phyloP scores from a whole-genome alignment of 2,888 invertebrate species.

The Danaus chrysippus region DNA sequence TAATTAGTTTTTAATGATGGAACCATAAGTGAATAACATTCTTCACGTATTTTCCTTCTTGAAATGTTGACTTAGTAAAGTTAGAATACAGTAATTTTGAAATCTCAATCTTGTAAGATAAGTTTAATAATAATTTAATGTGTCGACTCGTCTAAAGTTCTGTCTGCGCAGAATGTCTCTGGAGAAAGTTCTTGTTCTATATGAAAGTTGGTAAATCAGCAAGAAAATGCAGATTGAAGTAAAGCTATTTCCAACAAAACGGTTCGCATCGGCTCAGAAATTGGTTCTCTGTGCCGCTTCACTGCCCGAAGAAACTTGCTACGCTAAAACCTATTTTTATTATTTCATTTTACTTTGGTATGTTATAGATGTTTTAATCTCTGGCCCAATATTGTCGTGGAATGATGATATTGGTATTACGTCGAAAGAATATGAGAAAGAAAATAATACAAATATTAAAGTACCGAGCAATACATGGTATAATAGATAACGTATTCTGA shows the following conservation, averaged over 20 bases:
- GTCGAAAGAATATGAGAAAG: slow-evolving; percentile 26
- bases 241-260: slow-evolving; percentile 78
- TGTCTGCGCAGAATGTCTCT: slow-evolving; percentile 47
- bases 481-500: slow-evolving; percentile 1
- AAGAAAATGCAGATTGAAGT: slow-evolving; percentile 79
- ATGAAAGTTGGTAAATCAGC: slow-evolving; percentile 78
- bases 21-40: slow-evolving; percentile 15
- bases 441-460: slow-evolving; percentile 10
- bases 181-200: slow-evolving; percentile 58
- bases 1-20: slow-evolving; percentile 25
- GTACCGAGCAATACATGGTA: slow-evolving; percentile 5
- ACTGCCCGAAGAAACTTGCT: slow-evolving; percentile 70
- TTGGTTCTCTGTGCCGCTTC: slow-evolving; percentile 73
- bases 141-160: slow-evolving; percentile 53
- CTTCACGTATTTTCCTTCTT: slow-evolving; percentile 22
- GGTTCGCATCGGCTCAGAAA: slow-evolving; percentile 75
- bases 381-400: slow-evolving; percentile 39
- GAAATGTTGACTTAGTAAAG: slow-evolving; percentile 25
- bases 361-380: slow-evolving; percentile 65
- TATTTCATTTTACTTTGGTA: slow-evolving; percentile 64
- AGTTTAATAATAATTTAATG: slow-evolving; percentile 62
- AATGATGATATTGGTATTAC: slow-evolving; percentile 35
- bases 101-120: slow-evolving; percentile 27
- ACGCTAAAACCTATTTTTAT: slow-evolving; percentile 72
- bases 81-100: slow-evolving; percentile 22